A percentile compares a stretch with the other conserved stretches of the same genome.
Conservation (phyloP, 1,140 invertebrate species). For the Diuraphis noxia region DNA sequence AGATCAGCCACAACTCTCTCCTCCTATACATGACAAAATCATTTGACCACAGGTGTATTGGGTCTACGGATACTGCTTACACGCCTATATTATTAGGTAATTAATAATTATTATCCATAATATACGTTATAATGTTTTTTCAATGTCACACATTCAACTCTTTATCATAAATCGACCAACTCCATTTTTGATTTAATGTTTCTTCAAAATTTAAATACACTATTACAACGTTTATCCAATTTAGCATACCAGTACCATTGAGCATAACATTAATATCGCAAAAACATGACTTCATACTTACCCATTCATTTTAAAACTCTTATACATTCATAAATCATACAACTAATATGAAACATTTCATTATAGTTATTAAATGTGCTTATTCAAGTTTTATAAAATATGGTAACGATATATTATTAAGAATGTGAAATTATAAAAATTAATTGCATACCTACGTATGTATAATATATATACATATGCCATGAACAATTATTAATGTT, state of each 20-base stretch:
- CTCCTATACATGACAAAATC: no score
- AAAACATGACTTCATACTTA: neutral
- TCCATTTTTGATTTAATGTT: no score
- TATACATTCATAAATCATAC: neutral
- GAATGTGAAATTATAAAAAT: neutral
- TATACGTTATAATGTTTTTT: no score
- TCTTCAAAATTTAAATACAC: no score
- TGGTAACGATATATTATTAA: neutral
- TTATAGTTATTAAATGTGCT: neutral
- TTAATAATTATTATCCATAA: no score
- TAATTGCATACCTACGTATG: neutral
- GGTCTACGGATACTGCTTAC: no score
- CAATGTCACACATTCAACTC: neutral
- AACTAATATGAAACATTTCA: neutral
- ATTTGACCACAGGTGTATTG: no score
- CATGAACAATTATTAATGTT: no score
- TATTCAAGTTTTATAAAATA: neutral
- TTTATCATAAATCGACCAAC: neutral
- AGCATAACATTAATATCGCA: neutral
- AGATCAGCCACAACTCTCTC: no score
- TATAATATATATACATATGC: neutral
- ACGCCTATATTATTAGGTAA: no score
- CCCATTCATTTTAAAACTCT: neutral
- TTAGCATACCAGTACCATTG: neutral
- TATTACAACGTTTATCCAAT: neutral